Evolutionary conservation across 2,888 invertebrate species (phyloP).

Genomic region (Parnassius mnemosyne): DNA sequence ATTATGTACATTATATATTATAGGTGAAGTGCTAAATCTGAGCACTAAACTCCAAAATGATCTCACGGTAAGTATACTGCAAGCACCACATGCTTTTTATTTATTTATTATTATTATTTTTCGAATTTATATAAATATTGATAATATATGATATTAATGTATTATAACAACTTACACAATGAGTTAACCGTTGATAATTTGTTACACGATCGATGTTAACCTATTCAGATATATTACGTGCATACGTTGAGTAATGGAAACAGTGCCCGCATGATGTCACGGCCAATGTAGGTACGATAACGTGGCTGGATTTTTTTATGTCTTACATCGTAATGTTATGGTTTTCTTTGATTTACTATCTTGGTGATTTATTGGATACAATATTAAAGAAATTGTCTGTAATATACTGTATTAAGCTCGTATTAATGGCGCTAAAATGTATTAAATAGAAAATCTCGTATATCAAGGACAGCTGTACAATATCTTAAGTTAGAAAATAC

Average conservation of each 20-base stretch:
- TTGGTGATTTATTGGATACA: neutral
- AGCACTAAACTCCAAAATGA: too few relatives aligned
- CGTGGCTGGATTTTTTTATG: constrained; percentile 44
- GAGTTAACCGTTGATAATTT: constrained; percentile 15
- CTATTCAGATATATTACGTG: constrained; percentile 7
- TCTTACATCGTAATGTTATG: constrained; percentile 20
- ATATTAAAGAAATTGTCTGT: neutral
- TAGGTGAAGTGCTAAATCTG: too few relatives aligned
- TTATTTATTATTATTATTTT: too few relatives aligned
- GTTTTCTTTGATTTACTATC: constrained; percentile 28
- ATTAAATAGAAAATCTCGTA: too few relatives aligned
- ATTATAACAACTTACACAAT: neutral
- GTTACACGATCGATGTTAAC: constrained; percentile 10
- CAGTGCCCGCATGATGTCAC: constrained; percentile 52
- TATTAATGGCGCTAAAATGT: too few relatives aligned
- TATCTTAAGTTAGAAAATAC: too few relatives aligned
- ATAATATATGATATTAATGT: too few relatives aligned
- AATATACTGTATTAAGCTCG: too few relatives aligned
- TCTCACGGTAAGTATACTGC: too few relatives aligned
- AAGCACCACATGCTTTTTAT: too few relatives aligned
- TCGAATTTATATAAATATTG: too few relatives aligned
- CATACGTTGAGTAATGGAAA: constrained; percentile 46
- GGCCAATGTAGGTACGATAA: constrained; percentile 49
- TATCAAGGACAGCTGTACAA: neutral
- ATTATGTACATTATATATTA: too few relatives aligned